Evolutionary conservation across 2,888 invertebrate species (phyloP), one percentile per base, ranked within the genome.

Genomic region (Monopis laevigella): DNA sequence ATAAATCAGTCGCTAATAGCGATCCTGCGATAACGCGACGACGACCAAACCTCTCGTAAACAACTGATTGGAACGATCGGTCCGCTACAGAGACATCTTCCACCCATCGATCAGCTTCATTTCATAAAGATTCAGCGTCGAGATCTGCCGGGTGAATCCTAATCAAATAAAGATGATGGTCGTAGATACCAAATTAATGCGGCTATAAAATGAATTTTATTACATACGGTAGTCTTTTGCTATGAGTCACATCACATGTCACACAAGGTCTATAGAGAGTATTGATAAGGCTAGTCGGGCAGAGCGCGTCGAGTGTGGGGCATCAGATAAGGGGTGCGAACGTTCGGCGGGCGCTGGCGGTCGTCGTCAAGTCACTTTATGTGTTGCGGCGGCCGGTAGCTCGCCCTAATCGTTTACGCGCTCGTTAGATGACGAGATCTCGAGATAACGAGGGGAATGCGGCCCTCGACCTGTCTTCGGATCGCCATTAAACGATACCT

Each of bases 1-100:
- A 36, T 36, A 36, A 36, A 36, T 36, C 36, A 36, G 36, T 12
- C 12, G 36, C 36, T 36, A 36, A 36, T 36, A 36, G 36, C 36
- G 36, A 36, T 36, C 16, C 36, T 21, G 21, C 36, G 36, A 36
- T 36, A 36, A 36, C 16, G 21, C 36, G 36, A 36, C 21, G 21
- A 36, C 36, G 21, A 21, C 21, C 10, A 36, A 36, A 21, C 36
- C 36, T 21, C 36, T 36, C 36, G 36, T 36, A 36, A 36, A 36
- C 36, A 36, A 36, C 21, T 11, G 17, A 30, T 30, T 30, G 12
- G 30, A 32, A 14, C 32, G 32, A 17, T 16, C 14, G 17, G 17
- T n/a, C 32, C 32, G 17, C 17, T 4, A 14, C 32, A 32, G n/a
- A n/a, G n/a, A n/a, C n/a, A n/a, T n/a, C n/a, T n/a, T n/a, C n/a